A percentile compares a stretch with the other conserved stretches of the same genome.
phyloP scores from a whole-genome alignment of 2,113 vertebrate genomes.

The Epinephelus fuscoguttatus region DNA sequence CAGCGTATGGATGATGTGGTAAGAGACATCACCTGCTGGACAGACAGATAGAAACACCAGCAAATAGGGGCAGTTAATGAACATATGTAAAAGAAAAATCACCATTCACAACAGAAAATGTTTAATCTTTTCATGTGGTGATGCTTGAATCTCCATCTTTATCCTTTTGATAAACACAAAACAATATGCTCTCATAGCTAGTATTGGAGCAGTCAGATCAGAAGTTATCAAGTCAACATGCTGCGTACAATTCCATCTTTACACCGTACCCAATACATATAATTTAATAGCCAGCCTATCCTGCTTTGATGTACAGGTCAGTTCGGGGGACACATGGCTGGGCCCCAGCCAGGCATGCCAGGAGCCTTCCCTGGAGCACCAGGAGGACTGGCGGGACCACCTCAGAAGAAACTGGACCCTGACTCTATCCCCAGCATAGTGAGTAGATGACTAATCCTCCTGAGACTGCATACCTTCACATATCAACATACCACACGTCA shows the following conservation, averaged over 20 bases:
- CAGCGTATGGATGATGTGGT: background rate
- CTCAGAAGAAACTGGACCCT: slow-evolving; percentile 92
- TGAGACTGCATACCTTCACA: background rate
- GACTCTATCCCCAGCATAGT: slow-evolving; percentile 94
- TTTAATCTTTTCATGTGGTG: background rate
- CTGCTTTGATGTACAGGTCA: slow-evolving; percentile 75
- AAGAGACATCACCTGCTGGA: background rate
- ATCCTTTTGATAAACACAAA: background rate
- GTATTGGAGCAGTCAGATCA: background rate
- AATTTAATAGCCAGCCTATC: background rate
- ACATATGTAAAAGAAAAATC: background rate
- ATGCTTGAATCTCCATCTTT: background rate
- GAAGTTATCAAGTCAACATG: background rate
- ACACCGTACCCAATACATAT: background rate
- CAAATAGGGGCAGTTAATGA: background rate
- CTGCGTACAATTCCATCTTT: background rate
- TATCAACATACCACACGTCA: slow-evolving; percentile 10
- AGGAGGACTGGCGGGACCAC: slow-evolving; percentile 85
- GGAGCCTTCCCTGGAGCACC: slow-evolving; percentile 87
- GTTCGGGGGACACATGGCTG: slow-evolving; percentile 89
- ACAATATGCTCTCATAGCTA: background rate
- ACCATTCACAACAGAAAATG: background rate
- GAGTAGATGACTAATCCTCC: slow-evolving; percentile 69
- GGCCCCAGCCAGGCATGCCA: slow-evolving; percentile 86
- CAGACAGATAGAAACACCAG: background rate